Evolutionary conservation across 2,113 vertebrate species (phyloP).

Genomic region (Talpa occidentalis): DNA sequence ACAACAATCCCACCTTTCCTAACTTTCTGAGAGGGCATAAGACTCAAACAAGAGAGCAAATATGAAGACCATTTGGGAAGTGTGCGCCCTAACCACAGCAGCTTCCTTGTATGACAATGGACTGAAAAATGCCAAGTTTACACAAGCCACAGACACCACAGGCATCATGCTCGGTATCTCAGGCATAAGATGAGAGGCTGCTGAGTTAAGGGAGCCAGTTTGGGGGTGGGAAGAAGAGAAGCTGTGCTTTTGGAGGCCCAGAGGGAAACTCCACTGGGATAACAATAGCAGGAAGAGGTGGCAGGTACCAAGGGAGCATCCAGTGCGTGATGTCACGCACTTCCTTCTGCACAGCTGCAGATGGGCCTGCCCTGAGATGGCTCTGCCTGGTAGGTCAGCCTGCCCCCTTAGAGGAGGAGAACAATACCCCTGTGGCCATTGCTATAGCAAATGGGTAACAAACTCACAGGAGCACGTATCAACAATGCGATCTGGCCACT

Average conservation of each 20-base stretch:
- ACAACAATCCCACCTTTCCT: neutral
- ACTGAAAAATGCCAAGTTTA: slow-evolving; percentile 55
- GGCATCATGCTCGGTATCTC: neutral
- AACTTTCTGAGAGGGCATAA: neutral
- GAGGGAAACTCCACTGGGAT: slow-evolving; percentile 39
- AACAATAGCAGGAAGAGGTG: slow-evolving; percentile 64
- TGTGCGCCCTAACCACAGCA: neutral
- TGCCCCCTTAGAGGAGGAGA: neutral
- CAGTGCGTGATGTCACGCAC: neutral
- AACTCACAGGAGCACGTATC: slow-evolving; percentile 19
- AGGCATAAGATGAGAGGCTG: neutral
- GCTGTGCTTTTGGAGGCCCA: slow-evolving; percentile 8
- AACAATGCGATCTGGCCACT: neutral
- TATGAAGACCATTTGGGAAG: slow-evolving; percentile 3
- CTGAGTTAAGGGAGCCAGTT: neutral
- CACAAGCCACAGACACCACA: slow-evolving; percentile 17
- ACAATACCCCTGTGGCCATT: neutral
- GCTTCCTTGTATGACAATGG: accelerated
- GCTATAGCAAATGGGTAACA: slow-evolving; percentile 15
- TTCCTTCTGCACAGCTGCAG: slow-evolving; percentile 62
- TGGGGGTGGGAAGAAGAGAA: slow-evolving; percentile 49
- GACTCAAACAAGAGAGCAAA: neutral
- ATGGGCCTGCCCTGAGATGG: slow-evolving; percentile 39
- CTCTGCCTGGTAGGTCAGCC: neutral
- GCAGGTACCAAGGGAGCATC: neutral